Evolutionary conservation across 2,113 vertebrate genomes (phyloP).

Genomic region (Macquaria ambigua): DNA sequence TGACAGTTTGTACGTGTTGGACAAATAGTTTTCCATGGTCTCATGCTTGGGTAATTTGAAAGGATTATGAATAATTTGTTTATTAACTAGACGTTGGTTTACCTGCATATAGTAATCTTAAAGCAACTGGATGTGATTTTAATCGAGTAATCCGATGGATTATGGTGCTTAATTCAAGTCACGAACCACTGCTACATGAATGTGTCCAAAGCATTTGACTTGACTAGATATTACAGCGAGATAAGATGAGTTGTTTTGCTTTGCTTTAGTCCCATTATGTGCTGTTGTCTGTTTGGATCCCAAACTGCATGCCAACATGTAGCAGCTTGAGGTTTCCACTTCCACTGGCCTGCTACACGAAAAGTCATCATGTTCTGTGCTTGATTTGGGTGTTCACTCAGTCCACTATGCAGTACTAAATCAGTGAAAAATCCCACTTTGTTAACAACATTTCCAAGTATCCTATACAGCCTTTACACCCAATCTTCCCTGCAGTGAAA

Average conservation of each 20-base stretch:
- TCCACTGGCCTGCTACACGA: not conserved
- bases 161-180: no score
- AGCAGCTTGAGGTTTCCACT: not conserved
- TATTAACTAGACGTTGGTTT: not conserved
- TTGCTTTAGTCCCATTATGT: not conserved
- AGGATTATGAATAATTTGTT: not conserved
- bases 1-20: not conserved
- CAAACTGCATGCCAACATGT: not conserved
- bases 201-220: not conserved
- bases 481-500: not conserved
- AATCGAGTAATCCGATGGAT: no score
- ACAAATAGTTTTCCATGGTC: not conserved
- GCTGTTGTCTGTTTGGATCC: not conserved
- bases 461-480: not conserved
- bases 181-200: not conserved
- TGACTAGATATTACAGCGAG: not conserved
- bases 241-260: not conserved
- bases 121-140: not conserved
- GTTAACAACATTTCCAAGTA: not conserved
- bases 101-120: not conserved
- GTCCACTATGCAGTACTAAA: not conserved
- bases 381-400: not conserved
- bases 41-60: no score
- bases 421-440: not conserved
- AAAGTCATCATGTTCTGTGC: not conserved